Percentiles rank a stretch among this genome's conserved stretches.
phyloP scores from a whole-genome alignment of 2,113 vertebrate species.

The Platanista minor region DNA sequence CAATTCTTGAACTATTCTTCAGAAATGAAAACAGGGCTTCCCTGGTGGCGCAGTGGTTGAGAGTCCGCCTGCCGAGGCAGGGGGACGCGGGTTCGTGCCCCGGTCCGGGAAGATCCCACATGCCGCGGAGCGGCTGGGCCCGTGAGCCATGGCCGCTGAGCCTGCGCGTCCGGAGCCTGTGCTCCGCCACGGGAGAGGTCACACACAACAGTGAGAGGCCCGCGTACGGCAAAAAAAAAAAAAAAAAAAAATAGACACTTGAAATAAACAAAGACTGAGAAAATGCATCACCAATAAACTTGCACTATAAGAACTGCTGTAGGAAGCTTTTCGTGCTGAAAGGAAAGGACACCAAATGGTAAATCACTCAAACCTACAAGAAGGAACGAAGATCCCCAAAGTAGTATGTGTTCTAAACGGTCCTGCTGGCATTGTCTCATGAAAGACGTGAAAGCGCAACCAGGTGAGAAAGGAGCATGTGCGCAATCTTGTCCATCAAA shows the following conservation, averaged over 20 bases:
- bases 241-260: background rate
- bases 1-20: background rate
- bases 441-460: background rate
- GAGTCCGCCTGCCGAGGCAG: no score
- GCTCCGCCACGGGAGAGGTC: no score
- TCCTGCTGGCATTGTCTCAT: background rate
- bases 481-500: background rate
- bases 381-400: background rate
- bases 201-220: no score
- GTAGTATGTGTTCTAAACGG: fast-evolving
- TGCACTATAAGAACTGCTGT: background rate
- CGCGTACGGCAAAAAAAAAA: no score
- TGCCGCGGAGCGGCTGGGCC: no score
- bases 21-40: background rate
- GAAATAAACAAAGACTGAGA: background rate
- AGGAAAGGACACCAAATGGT: background rate
- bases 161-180: no score
- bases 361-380: background rate
- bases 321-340: background rate
- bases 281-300: background rate
- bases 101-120: no score
- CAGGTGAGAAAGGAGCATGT: background rate
- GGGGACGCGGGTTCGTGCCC: no score
- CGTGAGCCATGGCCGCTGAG: no score
- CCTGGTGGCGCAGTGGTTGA: no score